These are phyloP conservation scores for Caloenas nicobarica DNA, from an alignment of 2,113 vertebrate genomes.

Conservation along the genomic window DNA sequence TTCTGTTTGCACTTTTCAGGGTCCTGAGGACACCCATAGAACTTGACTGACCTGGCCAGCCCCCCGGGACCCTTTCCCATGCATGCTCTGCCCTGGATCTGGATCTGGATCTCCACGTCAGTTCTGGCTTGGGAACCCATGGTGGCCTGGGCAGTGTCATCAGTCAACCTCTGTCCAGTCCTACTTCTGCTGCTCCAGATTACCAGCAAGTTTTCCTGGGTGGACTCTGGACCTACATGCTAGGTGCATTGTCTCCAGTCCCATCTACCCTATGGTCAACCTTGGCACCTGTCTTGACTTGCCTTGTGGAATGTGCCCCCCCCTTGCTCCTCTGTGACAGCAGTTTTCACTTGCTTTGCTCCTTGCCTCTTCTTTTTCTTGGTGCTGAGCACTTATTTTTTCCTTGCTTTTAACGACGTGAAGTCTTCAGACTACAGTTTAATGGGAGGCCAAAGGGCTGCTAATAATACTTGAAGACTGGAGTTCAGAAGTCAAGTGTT, in stretches of 20 bases:
- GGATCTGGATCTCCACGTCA: neutral
- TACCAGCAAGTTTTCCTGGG: neutral
- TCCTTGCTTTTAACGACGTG: neutral
- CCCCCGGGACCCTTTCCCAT: accelerated
- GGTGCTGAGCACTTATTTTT: neutral
- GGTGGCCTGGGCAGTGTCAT: neutral
- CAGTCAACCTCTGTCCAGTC: accelerated
- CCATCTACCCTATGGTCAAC: neutral
- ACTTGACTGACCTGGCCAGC: neutral
- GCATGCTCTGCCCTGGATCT: neutral
- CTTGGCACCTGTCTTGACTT: neutral
- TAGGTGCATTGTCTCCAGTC: neutral
- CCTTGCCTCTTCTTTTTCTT: neutral
- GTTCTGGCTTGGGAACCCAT: neutral
- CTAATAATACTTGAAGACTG: slow-evolving; percentile 29
- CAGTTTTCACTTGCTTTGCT: neutral
- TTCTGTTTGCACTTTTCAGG: neutral
- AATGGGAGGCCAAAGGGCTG: slow-evolving; percentile 30
- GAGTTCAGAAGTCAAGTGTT: slow-evolving; percentile 48
- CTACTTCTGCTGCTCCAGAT: neutral
- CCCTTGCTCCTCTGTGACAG: neutral
- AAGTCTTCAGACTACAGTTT: slow-evolving; percentile 1
- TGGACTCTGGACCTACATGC: neutral
- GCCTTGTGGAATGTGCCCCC: neutral
- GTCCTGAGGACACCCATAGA: neutral